phyloP scores from a whole-genome alignment of 64 coral and sea anemone species.

The Porites lutea region DNA sequence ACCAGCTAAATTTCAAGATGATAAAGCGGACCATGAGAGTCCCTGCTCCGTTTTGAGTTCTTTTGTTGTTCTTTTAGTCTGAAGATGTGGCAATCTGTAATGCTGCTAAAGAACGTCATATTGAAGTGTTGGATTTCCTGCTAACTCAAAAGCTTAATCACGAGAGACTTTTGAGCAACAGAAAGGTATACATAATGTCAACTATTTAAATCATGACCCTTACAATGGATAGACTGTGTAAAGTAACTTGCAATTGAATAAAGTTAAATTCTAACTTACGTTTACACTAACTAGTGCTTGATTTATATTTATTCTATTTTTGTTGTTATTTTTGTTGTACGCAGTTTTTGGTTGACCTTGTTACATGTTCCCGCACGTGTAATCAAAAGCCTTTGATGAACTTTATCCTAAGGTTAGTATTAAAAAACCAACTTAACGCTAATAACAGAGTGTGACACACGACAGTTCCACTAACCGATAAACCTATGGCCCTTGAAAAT shows the following conservation, averaged over 20 bases:
- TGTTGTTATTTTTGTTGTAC: neutral
- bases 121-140: slow-evolving; percentile 66
- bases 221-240: no score
- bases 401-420: slow-evolving; percentile 15
- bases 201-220: no score
- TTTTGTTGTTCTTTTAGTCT: slow-evolving; percentile 40
- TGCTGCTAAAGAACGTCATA: slow-evolving; percentile 68
- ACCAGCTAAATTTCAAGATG: neutral
- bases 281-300: neutral
- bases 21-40: neutral
- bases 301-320: neutral
- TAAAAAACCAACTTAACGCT: neutral
- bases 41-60: neutral
- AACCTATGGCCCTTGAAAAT: no score
- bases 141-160: slow-evolving; percentile 81
- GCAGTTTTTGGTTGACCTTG: slow-evolving; percentile 90
- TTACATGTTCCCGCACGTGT: slow-evolving; percentile 75
- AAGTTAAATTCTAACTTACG: no score
- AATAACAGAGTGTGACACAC: no score
- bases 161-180: slow-evolving; percentile 77
- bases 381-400: slow-evolving; percentile 52
- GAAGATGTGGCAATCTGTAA: slow-evolving; percentile 81
- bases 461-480: no score
- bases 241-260: no score
- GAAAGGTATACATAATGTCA: slow-evolving; percentile 44